phyloP scores from a whole-genome alignment of 2,888 invertebrate genomes.

The Acronicta leporina region DNA sequence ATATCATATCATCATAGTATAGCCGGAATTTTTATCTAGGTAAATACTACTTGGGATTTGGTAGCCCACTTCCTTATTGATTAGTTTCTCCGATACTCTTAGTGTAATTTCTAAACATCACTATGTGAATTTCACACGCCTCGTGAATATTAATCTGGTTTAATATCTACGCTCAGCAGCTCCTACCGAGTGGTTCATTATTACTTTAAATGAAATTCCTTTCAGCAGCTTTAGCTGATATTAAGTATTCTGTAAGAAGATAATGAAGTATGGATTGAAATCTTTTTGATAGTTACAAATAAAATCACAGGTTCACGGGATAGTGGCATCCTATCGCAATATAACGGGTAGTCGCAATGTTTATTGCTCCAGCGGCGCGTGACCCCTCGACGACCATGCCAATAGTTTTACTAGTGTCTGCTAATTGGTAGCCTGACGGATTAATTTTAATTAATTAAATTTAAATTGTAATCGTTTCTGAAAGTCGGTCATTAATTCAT shows the following conservation, averaged over 20 bases:
- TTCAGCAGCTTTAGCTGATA: not conserved
- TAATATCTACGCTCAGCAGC: constrained; percentile 31
- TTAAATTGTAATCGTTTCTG: not conserved
- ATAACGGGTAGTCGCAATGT: not conserved
- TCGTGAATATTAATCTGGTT: constrained; percentile 45
- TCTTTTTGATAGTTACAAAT: constrained; percentile 7
- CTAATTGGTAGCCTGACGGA: not conserved
- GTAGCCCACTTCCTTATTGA: constrained; percentile 39
- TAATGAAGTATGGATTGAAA: not conserved
- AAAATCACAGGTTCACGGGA: not conserved
- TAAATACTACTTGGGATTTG: not conserved
- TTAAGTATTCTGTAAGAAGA: constrained; percentile 14
- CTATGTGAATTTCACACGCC: constrained; percentile 49
- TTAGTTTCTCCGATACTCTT: constrained; percentile 42
- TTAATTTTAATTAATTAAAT: not conserved
- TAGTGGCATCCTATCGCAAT: not conserved
- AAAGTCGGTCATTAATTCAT: not conserved
- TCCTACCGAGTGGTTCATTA: constrained; percentile 20
- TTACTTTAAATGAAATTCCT: constrained; percentile 33
- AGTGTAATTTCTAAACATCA: constrained; percentile 35
- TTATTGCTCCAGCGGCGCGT: not conserved
- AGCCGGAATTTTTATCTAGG: too few species aligned
- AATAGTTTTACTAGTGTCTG: not conserved
- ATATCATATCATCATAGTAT: too few species aligned
- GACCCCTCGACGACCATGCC: not conserved